phyloP scores from a whole-genome alignment of 2,888 invertebrate species.

The Euzophera pinguis region DNA sequence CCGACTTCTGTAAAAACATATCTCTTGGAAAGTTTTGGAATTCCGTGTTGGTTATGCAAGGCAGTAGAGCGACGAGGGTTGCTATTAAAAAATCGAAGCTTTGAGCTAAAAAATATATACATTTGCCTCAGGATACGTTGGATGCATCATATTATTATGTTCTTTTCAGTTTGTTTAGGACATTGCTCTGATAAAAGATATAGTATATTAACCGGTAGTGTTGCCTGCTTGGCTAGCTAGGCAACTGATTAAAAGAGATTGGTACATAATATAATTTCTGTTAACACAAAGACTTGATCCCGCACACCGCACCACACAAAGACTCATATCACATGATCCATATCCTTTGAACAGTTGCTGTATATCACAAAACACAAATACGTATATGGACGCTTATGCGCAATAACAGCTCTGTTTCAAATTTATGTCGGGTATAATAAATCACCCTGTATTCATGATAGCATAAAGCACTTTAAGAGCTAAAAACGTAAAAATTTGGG shows the following conservation, averaged over 20 bases:
- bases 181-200: no score
- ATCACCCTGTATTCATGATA: slow-evolving; percentile 26
- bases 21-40: neutral
- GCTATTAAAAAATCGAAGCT: no score
- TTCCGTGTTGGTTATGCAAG: neutral
- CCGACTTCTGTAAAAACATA: neutral
- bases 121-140: no score
- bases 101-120: neutral
- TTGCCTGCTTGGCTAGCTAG: no score
- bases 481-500: slow-evolving; percentile 22
- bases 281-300: neutral
- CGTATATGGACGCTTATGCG: slow-evolving; percentile 3
- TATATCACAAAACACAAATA: slow-evolving; percentile 4
- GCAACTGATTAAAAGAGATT: no score
- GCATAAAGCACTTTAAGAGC: slow-evolving; percentile 22
- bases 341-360: slow-evolving; percentile 3
- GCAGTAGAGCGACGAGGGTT: neutral
- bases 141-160: no score
- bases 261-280: no score
- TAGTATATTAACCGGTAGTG: no score
- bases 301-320: no score
- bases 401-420: slow-evolving; percentile 19
- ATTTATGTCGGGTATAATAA: slow-evolving; percentile 26
- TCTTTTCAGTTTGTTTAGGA: no score
- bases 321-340: neutral